These are phyloP conservation scores for Eupithecia subumbrata DNA, from an alignment of 2,888 invertebrate genomes.

Conservation along the genomic window DNA sequence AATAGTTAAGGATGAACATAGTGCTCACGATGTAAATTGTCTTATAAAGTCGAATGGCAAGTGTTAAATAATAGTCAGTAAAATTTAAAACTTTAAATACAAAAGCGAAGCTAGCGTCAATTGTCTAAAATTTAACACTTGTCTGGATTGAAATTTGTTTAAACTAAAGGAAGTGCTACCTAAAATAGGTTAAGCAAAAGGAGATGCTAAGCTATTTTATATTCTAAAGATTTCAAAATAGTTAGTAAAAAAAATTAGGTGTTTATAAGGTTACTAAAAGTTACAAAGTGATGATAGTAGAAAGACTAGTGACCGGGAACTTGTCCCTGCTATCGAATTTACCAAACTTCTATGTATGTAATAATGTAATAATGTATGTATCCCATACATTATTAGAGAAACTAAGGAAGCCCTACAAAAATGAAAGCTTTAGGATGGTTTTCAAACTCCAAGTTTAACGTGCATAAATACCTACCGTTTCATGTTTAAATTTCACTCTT, in stretches of 20 bases:
- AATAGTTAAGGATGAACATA: not conserved
- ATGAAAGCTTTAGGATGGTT: not conserved
- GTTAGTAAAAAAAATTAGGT: not conserved
- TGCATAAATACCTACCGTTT: not conserved
- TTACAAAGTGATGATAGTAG: not conserved
- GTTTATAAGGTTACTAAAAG: not conserved
- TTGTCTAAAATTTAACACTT: conserved; percentile 2
- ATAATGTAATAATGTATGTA: no score
- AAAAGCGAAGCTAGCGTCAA: conserved; percentile 5
- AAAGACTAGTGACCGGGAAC: not conserved
- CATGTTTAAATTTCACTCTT: not conserved
- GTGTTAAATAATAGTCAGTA: not conserved
- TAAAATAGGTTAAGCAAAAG: not conserved
- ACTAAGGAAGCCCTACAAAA: not conserved
- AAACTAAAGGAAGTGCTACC: not conserved
- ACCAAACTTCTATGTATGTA: not conserved
- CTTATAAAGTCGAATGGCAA: not conserved
- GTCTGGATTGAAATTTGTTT: not conserved
- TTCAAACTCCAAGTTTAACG: not conserved
- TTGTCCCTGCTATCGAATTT: not conserved
- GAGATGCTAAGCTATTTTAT: not conserved
- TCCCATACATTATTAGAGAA: not conserved
- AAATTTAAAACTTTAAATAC: not conserved
- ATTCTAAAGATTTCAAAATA: not conserved
- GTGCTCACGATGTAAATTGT: not conserved